Conservation (phyloP, 2,113 vertebrate species). For the Strix aluco region DNA sequence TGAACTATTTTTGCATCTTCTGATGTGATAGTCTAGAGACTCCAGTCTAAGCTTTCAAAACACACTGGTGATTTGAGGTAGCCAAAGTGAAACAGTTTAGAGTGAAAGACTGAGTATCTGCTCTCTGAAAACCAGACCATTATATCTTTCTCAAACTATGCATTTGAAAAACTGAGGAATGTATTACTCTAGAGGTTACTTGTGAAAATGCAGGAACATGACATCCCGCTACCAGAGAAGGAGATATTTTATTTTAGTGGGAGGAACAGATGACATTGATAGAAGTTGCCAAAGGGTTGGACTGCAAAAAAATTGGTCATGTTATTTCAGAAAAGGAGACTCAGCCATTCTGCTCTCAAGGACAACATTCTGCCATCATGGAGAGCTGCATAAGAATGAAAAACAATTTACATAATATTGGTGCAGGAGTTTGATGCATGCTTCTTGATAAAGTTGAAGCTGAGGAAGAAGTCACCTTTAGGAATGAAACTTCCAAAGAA, state of each 20-base stretch:
- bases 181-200: neutral
- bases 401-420: neutral
- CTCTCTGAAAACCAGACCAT: neutral
- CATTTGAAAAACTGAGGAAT: neutral
- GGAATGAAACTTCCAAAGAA: neutral
- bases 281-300: neutral
- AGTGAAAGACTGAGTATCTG: neutral
- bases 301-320: neutral
- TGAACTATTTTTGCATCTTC: neutral
- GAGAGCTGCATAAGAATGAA: neutral
- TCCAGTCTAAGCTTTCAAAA: neutral
- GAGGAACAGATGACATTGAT: neutral
- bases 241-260: neutral
- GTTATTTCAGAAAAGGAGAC: neutral
- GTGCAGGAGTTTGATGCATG: neutral
- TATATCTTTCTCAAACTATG: neutral
- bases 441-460: neutral
- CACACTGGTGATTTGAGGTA: neutral
- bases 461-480: neutral
- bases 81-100: neutral
- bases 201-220: neutral
- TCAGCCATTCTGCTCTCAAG: neutral
- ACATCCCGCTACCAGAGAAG: neutral
- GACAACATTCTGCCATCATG: neutral
- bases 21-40: neutral